phyloP scores from a whole-genome alignment of 2,888 invertebrate species.

The Nomada lathburiana region DNA sequence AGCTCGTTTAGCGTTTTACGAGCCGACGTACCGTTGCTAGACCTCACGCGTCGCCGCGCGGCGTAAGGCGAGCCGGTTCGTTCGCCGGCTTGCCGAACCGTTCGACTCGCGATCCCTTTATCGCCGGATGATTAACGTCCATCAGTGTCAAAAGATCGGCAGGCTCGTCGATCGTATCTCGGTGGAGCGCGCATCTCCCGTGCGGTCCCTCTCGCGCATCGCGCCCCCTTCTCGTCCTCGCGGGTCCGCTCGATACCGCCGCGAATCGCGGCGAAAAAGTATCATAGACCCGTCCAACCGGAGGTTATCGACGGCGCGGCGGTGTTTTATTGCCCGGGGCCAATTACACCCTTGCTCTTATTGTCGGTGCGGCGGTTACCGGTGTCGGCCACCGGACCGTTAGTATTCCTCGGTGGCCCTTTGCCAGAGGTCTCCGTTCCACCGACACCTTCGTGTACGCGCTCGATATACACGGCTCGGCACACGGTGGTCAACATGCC shows the following conservation, averaged over 20 bases:
- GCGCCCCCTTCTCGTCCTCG: not conserved
- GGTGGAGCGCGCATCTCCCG: slow-evolving; percentile 2
- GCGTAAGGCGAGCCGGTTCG: not conserved
- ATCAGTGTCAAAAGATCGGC: slow-evolving; percentile 51
- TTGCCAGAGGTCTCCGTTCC: slow-evolving; percentile 53
- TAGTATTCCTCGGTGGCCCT: slow-evolving; percentile 58
- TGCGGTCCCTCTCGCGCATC: not conserved
- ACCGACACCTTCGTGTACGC: slow-evolving; percentile 66
- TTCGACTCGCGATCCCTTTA: slow-evolving; percentile 36
- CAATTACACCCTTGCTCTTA: slow-evolving; percentile 61
- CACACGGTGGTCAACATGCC: slow-evolving; percentile 59
- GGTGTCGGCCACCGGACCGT: slow-evolving; percentile 59
- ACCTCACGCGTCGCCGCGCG: slow-evolving; percentile 70
- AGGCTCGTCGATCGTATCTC: slow-evolving; percentile 43
- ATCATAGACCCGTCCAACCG: slow-evolving; percentile 40
- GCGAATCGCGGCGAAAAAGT: slow-evolving; percentile 15
- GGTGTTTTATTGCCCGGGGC: slow-evolving; percentile 65
- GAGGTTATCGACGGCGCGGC: slow-evolving; percentile 34
- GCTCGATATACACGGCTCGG: slow-evolving; percentile 58
- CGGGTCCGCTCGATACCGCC: not conserved
- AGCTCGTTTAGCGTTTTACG: slow-evolving; percentile 63
- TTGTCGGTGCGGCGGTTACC: slow-evolving; percentile 47
- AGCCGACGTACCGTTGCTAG: slow-evolving; percentile 70
- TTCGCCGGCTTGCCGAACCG: slow-evolving; percentile 33
- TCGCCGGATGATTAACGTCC: slow-evolving; percentile 46